Evolutionary conservation across 2,797 vertebrate genomes (phyloP), one percentile per base, ranked within the genome.

Genomic region (Syngnathus acus): DNA sequence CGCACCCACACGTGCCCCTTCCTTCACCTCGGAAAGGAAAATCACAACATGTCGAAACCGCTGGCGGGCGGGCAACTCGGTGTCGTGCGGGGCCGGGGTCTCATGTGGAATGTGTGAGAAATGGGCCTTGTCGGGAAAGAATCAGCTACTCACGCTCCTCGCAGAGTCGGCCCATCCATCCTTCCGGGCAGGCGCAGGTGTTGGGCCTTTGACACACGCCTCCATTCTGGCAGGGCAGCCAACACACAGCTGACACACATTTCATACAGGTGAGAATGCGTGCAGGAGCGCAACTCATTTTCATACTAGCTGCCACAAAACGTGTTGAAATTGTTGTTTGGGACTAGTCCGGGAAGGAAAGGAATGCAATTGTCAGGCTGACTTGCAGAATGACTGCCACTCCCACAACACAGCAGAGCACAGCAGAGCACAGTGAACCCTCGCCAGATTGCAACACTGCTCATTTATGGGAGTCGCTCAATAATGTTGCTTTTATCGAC

Each of bases 151-250:
- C 82, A 99, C 97, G 95, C 75, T 98, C 95, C 78, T 98, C 96
- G 73, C 97, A 99, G 19, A 96, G 92, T 42, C 92, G 93, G 16
- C 97, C 97, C 96, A 97, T 99, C 97, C 96, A 99, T 66, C 97
- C 96, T 0, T 97, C 93, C 0, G 92, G 93, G 71, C 97, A 99
- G 0, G 93, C 92, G 70, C 97, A 99, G 23, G 87, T 92, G 68
- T 98, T 98, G 16, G 97, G 96, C 68, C 94, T 90, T 79, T 95
- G 94, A 68, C 97, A 99, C 76, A 92, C 14, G 0, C 96, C 96
- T 61, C 96, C 96, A 1, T 98, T 98, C 87, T 97, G 94, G 85
- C 97, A 99, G 0, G 93, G 94, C 76, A 97, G 88, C 84, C 95
- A 93, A 71, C 97, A 99, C 69, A 96, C 87, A 65, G 97, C 97